A percentile compares a stretch with the other conserved stretches of the same genome.
Evolutionary conservation across 2,797 vertebrate species (phyloP).

Genomic region (Spea hammondii): DNA sequence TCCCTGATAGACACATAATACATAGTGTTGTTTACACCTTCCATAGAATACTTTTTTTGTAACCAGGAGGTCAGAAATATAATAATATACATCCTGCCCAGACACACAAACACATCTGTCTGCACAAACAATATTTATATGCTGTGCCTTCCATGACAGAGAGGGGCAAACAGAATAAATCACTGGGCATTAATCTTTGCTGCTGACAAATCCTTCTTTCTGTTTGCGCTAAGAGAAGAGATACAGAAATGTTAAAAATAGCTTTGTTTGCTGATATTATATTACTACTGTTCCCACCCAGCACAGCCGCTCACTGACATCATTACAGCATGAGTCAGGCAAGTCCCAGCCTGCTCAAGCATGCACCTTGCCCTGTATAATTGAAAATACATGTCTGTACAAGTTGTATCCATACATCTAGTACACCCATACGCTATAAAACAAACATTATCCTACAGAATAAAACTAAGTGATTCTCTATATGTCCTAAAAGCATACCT

Average conservation of each 20-base stretch:
- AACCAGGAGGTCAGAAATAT: too few species aligned
- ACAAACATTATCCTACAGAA: too few species aligned
- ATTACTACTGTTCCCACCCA: conserved; percentile 51
- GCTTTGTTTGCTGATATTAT: conserved; percentile 48
- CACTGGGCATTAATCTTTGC: neutral
- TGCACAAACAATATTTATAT: neutral
- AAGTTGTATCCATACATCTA: neutral
- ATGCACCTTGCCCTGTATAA: conserved; percentile 59
- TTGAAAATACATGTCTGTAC: conserved; percentile 28
- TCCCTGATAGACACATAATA: too few species aligned
- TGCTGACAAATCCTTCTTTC: conserved; percentile 8
- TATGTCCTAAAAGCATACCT: too few species aligned
- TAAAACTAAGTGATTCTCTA: too few species aligned
- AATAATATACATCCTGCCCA: too few species aligned
- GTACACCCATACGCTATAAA: too few species aligned
- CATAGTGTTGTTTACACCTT: too few species aligned
- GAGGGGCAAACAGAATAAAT: neutral
- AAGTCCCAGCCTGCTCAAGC: conserved; percentile 62
- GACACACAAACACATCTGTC: neutral
- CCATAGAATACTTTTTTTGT: too few species aligned
- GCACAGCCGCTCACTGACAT: conserved; percentile 56
- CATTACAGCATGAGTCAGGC: conserved; percentile 53
- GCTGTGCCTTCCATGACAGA: neutral
- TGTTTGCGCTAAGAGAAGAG: conserved; percentile 4
- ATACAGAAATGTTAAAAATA: conserved; percentile 57